Conservation (phyloP, 2,888 invertebrate species). For the Rhyacophila evoluta region DNA sequence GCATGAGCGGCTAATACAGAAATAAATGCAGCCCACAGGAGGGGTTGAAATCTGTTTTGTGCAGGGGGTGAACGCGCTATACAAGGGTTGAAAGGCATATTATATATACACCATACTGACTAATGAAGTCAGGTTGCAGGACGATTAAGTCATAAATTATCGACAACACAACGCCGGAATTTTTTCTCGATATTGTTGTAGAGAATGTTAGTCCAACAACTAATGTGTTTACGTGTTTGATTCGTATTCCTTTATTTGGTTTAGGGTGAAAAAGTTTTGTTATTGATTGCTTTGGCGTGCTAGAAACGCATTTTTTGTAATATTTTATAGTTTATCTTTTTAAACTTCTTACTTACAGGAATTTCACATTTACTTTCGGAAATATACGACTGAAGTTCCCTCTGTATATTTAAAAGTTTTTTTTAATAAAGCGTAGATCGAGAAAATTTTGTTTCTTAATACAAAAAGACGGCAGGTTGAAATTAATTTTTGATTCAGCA, state of each 20-base stretch:
- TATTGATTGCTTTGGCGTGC: neutral
- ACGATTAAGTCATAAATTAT: constrained; percentile 5
- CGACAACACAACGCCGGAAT: neutral
- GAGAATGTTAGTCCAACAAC: neutral
- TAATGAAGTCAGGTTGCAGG: neutral
- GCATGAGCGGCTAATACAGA: neutral
- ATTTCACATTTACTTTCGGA: no score
- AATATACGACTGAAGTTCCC: no score
- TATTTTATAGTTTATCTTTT: neutral
- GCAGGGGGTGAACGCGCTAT: neutral
- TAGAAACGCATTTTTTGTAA: neutral
- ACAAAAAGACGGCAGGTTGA: no score
- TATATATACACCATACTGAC: neutral
- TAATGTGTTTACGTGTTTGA: neutral
- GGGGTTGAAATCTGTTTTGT: constrained; percentile 16
- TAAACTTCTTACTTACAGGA: no score
- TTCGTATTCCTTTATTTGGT: neutral
- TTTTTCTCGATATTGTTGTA: neutral
- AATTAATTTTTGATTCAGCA: no score
- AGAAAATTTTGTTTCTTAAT: no score
- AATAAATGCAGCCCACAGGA: constrained; percentile 12
- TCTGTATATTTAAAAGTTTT: no score
- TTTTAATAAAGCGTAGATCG: no score
- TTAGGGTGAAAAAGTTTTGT: neutral
- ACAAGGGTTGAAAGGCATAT: neutral